Evolutionary conservation across 2,113 vertebrate genomes (phyloP), one percentile per base, ranked within the genome.

Genomic region (Engraulis encrasicolus): DNA sequence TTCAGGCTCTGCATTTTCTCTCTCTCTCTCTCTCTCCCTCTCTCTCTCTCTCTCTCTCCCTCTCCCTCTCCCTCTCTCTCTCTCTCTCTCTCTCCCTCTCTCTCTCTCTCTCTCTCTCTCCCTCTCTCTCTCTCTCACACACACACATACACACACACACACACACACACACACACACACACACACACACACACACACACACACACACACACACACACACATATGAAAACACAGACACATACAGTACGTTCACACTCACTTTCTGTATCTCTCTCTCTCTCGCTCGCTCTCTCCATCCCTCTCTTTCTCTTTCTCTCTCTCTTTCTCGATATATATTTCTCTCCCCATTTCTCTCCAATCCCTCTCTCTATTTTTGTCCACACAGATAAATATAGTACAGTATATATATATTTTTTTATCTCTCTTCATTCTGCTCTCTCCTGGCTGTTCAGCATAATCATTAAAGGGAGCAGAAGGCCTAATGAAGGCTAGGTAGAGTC

Each of bases 371-470:
- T 27, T 79, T 31, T 20, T 85, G 38, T 84, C 82, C n/a, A n/a
- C n/a, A n/a, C n/a, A n/a, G n/a, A n/a, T n/a, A n/a, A n/a, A n/a
- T n/a, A n/a, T n/a, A n/a, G n/a, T n/a, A n/a, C n/a, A n/a, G n/a
- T n/a, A n/a, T n/a, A n/a, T 52, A 78, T 85, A 45, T 45, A 45
- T 45, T 45, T 45, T 45, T 45, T 9, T 45, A 5, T 45, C 40
- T 45, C 40, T 45, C 40, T 45, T 45, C 40, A 3, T 85, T 80
- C 79, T 79, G 83, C 85, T 38, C 78, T 50, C 81, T 85, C 84
- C 83, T 81, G 74, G 85, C 82, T 87, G 88, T 89, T 88, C 81
- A 90, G 92, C 91, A 93, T 93, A 94, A 91, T 91, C 54, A 66
- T 61, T 66, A 81, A 58, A 38, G 37, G 6, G 52, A 38, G 52